These are phyloP conservation scores for Drosophila guanche DNA, from an alignment of 1,140 invertebrate species.

Conservation along the genomic window DNA sequence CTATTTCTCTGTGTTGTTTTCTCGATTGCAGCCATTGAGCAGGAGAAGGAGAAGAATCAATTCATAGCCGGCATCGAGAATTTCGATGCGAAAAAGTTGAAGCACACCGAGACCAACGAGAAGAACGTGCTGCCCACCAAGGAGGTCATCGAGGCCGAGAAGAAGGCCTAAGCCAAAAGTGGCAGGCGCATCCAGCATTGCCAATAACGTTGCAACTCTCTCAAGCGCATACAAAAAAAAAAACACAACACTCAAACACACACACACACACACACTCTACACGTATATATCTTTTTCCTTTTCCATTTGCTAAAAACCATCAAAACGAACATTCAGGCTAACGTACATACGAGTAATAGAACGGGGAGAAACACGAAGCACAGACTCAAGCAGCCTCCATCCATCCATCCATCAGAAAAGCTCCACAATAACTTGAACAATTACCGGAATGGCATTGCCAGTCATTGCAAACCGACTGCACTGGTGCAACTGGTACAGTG, in stretches of 20 bases:
- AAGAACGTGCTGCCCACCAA: slow-evolving; percentile 95
- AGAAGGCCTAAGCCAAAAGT: slow-evolving; percentile 85
- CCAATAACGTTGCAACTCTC: too few relatives aligned
- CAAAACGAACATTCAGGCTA: slow-evolving; percentile 2
- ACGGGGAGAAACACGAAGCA: slow-evolving; percentile 3
- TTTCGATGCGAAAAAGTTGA: slow-evolving; percentile 92
- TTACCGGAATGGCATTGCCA: too few relatives aligned
- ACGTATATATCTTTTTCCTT: slow-evolving; percentile 27
- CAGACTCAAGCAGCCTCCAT: too few relatives aligned
- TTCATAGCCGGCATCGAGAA: slow-evolving; percentile 94
- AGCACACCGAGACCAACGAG: slow-evolving; percentile 94
- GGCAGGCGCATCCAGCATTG: slow-evolving; percentile 2
- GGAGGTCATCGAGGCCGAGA: slow-evolving; percentile 90
- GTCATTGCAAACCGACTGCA: too few relatives aligned
- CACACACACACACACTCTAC: slow-evolving; percentile 8
- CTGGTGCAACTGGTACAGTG: too few relatives aligned
- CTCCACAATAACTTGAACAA: too few relatives aligned
- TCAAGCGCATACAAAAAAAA: slow-evolving; percentile 13
- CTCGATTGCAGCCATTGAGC: slow-evolving; percentile 89
- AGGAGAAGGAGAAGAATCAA: slow-evolving; percentile 93
- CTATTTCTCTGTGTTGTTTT: slow-evolving; percentile 25
- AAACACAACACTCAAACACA: slow-evolving; percentile 11
- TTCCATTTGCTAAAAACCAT: slow-evolving; percentile 8
- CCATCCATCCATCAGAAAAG: too few relatives aligned
- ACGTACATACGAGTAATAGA: not conserved